Conservation (phyloP, 2,797 vertebrate genomes). For the Myotis myotis region DNA sequence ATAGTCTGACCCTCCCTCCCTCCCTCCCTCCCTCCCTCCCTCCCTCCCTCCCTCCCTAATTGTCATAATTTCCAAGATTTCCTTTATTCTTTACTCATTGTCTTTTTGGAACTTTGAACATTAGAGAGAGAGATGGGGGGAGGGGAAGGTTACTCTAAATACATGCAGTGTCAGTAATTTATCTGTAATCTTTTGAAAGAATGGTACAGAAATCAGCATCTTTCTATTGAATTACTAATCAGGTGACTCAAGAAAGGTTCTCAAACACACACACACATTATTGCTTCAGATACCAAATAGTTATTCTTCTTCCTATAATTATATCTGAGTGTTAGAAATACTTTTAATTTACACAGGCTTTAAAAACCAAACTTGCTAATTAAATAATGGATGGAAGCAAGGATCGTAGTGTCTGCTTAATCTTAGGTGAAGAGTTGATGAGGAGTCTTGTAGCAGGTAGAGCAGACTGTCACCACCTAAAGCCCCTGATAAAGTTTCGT, state of each 20-base stretch:
- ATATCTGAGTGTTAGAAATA: neutral
- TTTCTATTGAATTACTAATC: slow-evolving; percentile 40
- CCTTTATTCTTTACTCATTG: neutral
- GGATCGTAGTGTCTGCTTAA: neutral
- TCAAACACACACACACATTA: neutral
- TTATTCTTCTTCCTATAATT: slow-evolving; percentile 59
- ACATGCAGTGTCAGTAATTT: neutral
- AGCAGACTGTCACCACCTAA: neutral
- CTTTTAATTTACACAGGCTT: slow-evolving; percentile 12
- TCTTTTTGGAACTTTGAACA: slow-evolving; percentile 11
- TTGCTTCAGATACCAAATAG: slow-evolving; percentile 48
- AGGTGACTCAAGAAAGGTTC: slow-evolving; percentile 19
- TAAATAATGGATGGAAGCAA: neutral
- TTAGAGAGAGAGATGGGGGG: neutral
- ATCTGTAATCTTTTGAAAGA: slow-evolving; percentile 24
- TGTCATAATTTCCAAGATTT: slow-evolving; percentile 28
- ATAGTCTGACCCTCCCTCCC: neutral
- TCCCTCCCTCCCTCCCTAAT: neutral
- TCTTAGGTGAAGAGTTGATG: neutral
- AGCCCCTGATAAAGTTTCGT: neutral
- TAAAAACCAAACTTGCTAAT: neutral
- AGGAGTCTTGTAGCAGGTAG: neutral
- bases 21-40: neutral
- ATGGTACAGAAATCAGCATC: neutral
- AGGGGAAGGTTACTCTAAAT: neutral